Evolutionary conservation across 2,888 invertebrate species (phyloP).

Genomic region (Cetonia aurata): DNA sequence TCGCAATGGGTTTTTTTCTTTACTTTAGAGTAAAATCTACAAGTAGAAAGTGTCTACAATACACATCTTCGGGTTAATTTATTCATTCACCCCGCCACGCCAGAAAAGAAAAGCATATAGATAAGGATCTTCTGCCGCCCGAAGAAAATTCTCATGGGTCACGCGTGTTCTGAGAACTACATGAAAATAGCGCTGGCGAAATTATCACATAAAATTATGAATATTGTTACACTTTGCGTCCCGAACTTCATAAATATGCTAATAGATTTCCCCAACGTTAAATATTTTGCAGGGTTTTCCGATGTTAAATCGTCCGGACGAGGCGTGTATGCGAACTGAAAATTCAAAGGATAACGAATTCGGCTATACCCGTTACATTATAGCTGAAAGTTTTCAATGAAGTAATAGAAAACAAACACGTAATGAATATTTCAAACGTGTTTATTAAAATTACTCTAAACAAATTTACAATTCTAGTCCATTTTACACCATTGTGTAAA

Average conservation of each 20-base stretch:
- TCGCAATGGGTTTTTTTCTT: background rate
- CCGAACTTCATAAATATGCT: conserved; percentile 46
- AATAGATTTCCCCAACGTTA: conserved; percentile 39
- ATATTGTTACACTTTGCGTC: conserved; percentile 40
- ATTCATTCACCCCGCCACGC: conserved; percentile 7
- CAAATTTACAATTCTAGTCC: too few relatives aligned
- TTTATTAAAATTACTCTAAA: too few relatives aligned
- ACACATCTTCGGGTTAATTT: conserved; percentile 24
- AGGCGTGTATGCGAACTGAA: background rate
- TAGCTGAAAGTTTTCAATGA: too few relatives aligned
- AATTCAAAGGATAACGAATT: too few relatives aligned
- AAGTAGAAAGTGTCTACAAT: too few relatives aligned
- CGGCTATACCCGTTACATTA: too few relatives aligned
- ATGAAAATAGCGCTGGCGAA: conserved; percentile 35
- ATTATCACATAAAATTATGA: conserved; percentile 46
- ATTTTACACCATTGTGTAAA: too few relatives aligned
- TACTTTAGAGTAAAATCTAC: too few relatives aligned
- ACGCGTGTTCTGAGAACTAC: conserved; percentile 33
- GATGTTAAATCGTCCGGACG: conserved; percentile 31
- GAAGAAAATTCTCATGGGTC: conserved; percentile 35
- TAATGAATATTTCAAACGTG: too few relatives aligned
- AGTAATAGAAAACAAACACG: too few relatives aligned
- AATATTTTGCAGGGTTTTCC: conserved; percentile 33
- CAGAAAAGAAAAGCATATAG: conserved; percentile 21
- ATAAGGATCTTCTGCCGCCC: conserved; percentile 28